Conservation (phyloP, 2,888 invertebrate genomes). For the Octonoba sinensis region DNA sequence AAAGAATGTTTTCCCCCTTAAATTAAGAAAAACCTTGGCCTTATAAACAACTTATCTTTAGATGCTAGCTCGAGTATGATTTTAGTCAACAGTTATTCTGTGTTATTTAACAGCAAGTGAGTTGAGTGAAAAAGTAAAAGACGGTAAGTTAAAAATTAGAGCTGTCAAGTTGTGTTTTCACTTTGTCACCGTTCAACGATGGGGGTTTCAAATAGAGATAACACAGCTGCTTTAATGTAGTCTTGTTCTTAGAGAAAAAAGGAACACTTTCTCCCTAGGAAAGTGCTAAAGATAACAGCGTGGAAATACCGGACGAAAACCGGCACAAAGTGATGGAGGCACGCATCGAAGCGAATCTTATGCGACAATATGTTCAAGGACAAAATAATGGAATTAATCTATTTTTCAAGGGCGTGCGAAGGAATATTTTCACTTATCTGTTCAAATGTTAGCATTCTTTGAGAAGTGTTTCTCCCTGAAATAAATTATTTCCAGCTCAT, state of each 20-base stretch:
- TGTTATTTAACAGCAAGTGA: too few species aligned
- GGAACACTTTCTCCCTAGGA: slow-evolving; percentile 9
- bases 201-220: slow-evolving; percentile 45
- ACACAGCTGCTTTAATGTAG: slow-evolving; percentile 45
- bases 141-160: slow-evolving; percentile 12
- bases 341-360: neutral
- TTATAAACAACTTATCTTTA: too few species aligned
- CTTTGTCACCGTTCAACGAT: slow-evolving; percentile 13
- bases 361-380: too few species aligned
- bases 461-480: neutral
- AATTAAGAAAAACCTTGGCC: too few species aligned
- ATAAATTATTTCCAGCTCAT: too few species aligned
- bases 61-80: too few species aligned
- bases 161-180: slow-evolving; percentile 8
- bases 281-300: slow-evolving; percentile 50
- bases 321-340: slow-evolving; percentile 15
- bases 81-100: too few species aligned
- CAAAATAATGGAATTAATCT: neutral
- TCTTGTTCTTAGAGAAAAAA: slow-evolving; percentile 13
- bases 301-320: slow-evolving; percentile 10
- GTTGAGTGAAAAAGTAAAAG: too few species aligned
- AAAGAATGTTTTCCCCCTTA: too few species aligned
- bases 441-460: slow-evolving; percentile 10
- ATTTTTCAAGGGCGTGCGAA: slow-evolving; percentile 1
- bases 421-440: neutral